phyloP scores from a whole-genome alignment of 1,140 invertebrate genomes.

The Trypoxylus dichotomus region DNA sequence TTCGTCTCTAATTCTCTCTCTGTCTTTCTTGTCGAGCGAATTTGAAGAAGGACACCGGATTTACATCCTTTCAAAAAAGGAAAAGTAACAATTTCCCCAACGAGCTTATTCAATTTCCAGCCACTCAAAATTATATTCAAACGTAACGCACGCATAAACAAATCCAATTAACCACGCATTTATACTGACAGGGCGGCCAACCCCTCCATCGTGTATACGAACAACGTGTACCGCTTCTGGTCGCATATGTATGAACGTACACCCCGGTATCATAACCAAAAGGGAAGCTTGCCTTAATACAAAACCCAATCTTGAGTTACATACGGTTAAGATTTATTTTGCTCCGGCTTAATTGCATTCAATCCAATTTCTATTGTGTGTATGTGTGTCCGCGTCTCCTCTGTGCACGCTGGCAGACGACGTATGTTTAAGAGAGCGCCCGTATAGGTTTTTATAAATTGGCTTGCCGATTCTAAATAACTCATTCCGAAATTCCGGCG shows the following conservation, averaged over 20 bases:
- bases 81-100: slow-evolving; percentile 44
- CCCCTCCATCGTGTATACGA: background rate
- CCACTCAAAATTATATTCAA: slow-evolving; percentile 47
- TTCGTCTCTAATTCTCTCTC: background rate
- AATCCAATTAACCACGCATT: slow-evolving; percentile 46
- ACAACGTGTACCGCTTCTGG: slow-evolving; percentile 37
- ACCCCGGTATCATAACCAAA: slow-evolving; percentile 13
- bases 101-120: slow-evolving; percentile 44
- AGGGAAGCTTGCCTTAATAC: slow-evolving; percentile 19
- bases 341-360: slow-evolving; percentile 17
- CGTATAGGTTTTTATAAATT: background rate
- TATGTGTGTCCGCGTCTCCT: background rate
- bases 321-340: slow-evolving; percentile 27
- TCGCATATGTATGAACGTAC: slow-evolving; percentile 40
- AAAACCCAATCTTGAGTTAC: slow-evolving; percentile 26
- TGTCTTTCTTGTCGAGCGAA: background rate
- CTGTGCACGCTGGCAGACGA: background rate
- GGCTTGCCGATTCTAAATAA: background rate
- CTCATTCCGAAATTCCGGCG: background rate
- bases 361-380: slow-evolving; percentile 27
- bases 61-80: slow-evolving; percentile 16
- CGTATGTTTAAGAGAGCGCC: background rate
- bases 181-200: slow-evolving; percentile 42
- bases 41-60: background rate
- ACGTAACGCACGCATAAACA: slow-evolving; percentile 45